A percentile compares a stretch with the other conserved stretches of the same genome.
phyloP scores from a whole-genome alignment of 2,113 vertebrate species.

The Phyllopteryx taeniolatus region DNA sequence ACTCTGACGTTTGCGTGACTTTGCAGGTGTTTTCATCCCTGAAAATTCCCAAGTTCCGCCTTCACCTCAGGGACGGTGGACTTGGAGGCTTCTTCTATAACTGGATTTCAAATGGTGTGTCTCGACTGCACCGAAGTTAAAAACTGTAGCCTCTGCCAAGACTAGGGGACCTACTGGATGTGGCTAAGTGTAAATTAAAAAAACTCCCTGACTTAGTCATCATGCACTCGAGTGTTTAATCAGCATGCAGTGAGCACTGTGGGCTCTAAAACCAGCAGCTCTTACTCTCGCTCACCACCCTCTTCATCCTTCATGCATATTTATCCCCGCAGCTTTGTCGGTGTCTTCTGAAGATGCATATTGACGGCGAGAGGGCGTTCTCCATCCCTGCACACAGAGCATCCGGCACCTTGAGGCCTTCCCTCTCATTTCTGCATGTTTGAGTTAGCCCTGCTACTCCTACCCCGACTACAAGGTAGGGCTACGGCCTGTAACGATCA shows the following conservation, averaged over 20 bases:
- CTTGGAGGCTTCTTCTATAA: too few relatives aligned
- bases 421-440: slow-evolving; percentile 2
- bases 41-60: slow-evolving; percentile 13
- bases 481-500: slow-evolving; percentile 57
- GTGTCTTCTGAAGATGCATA: slow-evolving; percentile 52
- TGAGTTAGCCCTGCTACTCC: not conserved
- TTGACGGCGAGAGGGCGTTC: slow-evolving; percentile 41
- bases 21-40: not conserved
- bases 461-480: slow-evolving; percentile 24
- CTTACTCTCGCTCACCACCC: slow-evolving; percentile 24
- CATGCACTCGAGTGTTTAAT: slow-evolving; percentile 58
- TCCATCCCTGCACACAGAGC: slow-evolving; percentile 27
- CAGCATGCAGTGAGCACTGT: slow-evolving; percentile 56
- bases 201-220: slow-evolving; percentile 51
- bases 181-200: slow-evolving; percentile 61
- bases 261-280: slow-evolving; percentile 51
- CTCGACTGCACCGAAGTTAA: not conserved
- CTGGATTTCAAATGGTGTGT: not conserved
- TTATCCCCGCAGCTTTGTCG: slow-evolving; percentile 42
- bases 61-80: not conserved
- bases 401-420: slow-evolving; percentile 24
- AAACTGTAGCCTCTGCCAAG: slow-evolving; percentile 65
- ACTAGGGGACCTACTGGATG: slow-evolving; percentile 41
- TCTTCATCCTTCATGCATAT: slow-evolving; percentile 48
- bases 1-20: not conserved